Conservation (phyloP, 2,113 vertebrate species). For the Ptychochromis oligacanthus region DNA sequence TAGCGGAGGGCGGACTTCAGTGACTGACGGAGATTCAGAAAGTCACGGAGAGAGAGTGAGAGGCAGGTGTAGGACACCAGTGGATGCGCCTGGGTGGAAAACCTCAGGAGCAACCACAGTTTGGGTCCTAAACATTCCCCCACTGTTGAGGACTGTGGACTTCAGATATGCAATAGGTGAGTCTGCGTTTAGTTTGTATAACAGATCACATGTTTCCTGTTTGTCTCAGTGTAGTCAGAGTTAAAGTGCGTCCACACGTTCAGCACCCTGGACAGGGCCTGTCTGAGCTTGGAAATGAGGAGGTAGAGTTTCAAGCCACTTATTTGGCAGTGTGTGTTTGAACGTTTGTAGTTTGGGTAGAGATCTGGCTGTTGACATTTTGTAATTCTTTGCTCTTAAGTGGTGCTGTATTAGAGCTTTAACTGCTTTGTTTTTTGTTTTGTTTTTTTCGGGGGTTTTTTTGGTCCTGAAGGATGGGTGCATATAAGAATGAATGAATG, state of each 20-base stretch:
- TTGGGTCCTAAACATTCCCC: background rate
- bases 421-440: too few relatives aligned
- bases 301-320: background rate
- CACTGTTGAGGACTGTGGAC: too few relatives aligned
- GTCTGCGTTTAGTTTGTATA: background rate
- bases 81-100: too few relatives aligned
- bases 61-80: too few relatives aligned
- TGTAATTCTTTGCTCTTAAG: too few relatives aligned
- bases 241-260: background rate
- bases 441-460: too few relatives aligned
- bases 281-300: background rate
- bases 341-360: background rate
- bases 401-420: too few relatives aligned
- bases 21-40: background rate
- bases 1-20: too few relatives aligned
- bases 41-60: background rate
- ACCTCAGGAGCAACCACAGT: background rate
- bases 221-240: background rate
- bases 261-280: background rate
- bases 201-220: background rate
- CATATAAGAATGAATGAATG: too few relatives aligned
- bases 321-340: too few relatives aligned
- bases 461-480: background rate
- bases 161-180: background rate
- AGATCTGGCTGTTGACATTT: too few relatives aligned